Conservation (phyloP, 2,888 invertebrate genomes). For the Tetragnatha montana region DNA sequence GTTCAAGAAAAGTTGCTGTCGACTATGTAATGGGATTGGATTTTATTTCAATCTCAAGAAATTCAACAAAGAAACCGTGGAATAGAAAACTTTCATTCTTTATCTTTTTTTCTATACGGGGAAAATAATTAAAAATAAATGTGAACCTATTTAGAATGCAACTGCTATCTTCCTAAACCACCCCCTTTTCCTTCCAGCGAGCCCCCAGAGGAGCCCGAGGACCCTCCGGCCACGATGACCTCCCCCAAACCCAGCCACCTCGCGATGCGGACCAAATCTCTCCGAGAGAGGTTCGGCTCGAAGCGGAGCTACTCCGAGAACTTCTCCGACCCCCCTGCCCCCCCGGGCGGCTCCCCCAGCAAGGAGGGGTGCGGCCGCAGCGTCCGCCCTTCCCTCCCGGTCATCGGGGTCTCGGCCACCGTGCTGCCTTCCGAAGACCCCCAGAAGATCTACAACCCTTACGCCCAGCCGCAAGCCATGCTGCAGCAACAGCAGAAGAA, state of each 20-base stretch:
- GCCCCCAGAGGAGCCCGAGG: conserved; percentile 16
- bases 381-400: conserved; percentile 59
- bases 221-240: conserved; percentile 7
- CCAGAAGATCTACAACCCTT: conserved; percentile 41
- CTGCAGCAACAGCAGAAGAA: conserved; percentile 34
- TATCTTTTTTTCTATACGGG: too few relatives aligned
- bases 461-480: conserved; percentile 29
- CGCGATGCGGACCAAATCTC: conserved; percentile 72
- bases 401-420: conserved; percentile 19
- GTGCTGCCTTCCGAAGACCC: conserved; percentile 31
- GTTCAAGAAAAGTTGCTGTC: too few relatives aligned
- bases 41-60: too few relatives aligned
- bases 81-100: too few relatives aligned
- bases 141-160: too few relatives aligned
- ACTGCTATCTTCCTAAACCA: too few relatives aligned
- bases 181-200: conserved; percentile 31
- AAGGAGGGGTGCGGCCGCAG: conserved; percentile 18
- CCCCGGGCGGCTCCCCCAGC: conserved; percentile 45
- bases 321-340: conserved; percentile 72
- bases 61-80: too few relatives aligned
- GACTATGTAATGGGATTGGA: too few relatives aligned
- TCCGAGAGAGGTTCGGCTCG: conserved; percentile 73
- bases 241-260: conserved; percentile 24
- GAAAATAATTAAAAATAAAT: too few relatives aligned
- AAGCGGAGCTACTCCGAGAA: conserved; percentile 73